Evolutionary conservation across 2,888 invertebrate genomes (phyloP), one percentile per base, ranked within the genome.

Genomic region (Apocheima hispidaria): DNA sequence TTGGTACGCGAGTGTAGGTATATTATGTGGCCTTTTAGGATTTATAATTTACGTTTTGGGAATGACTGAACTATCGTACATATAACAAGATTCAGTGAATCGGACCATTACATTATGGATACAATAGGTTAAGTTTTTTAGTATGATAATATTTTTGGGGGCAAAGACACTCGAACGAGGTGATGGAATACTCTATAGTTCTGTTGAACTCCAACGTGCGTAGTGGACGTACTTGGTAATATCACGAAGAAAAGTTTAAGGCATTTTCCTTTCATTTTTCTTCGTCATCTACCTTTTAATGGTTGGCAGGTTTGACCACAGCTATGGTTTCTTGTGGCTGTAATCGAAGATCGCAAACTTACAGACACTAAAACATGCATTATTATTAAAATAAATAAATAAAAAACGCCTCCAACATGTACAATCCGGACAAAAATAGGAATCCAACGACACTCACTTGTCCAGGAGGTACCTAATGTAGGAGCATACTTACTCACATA

Each of bases 11-110:
- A 38, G n/a, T n/a, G n/a, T n/a, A n/a, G n/a, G 38, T 38, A 14
- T 35, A 35, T 4, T 26, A 50, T 50, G 35, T 44, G 51, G 41
- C 51, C 55, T 55, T 43, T 48, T 33, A 16, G 26, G 18, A 52
- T 53, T 41, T 30, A 49, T 28, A 21, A 54, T 55, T 43, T 60
- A 55, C 62, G 63, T 63, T 68, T 52, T 35, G 36, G 53, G 41
- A 48, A 43, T 49, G 55, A 58, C 50, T 40, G 33, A 55, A 59
- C 49, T 63, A 63, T 46, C 26, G 56, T 68, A 63, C 44, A 46
- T 26, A 54, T 67, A 64, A 65, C 30, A 28, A 61, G 50, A 65
- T 68, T 63, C 65, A 63, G 52, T 68, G 63, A 63, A 68, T 68
- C 57, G 58, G 12, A 58, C 12, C 56, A 59, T 59, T 66, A 62